Evolutionary conservation across 2,888 invertebrate genomes (phyloP), one percentile per base, ranked within the genome.

Genomic region (Noctuana brunneofusca): DNA sequence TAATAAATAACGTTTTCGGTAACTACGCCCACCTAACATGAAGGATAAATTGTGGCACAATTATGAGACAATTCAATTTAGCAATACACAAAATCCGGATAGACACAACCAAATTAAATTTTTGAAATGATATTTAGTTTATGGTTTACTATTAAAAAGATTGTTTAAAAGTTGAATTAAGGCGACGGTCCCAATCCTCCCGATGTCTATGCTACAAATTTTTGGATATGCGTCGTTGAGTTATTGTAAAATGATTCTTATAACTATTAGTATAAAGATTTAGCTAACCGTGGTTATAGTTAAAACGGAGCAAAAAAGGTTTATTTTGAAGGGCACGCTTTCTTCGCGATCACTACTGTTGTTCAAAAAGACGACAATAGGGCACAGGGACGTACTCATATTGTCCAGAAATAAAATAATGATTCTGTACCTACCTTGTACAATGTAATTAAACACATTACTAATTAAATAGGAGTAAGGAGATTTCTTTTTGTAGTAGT

Each of bases 271-370:
- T 0, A 65, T 83, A 86, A 73, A 74, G 79, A 73, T 67, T 62
- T 74, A 63, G 65, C 55, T 38, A 43, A 24, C 43, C 48, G 22
- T 46, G n/a, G 32, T 41, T 41, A 20, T 41, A 50, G 9, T 22
- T 43, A 16, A 52, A 63, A 58, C 35, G 73, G 69, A 70, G 69
- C 72, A 79, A 83, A 83, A 83, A 82, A 81, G 69, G 74, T 80
- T 78, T 81, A 76, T 82, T 83, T 80, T 75, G 80, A 76, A 84
- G 86, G 89, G 87, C 80, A 78, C 77, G 83, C 84, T 88, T 89
- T 87, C 88, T 88, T 90, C 68, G 78, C 84, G 83, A 79, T 80
- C 82, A 79, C 79, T 81, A 78, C 78, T 84, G 81, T 88, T 86
- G 84, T 86, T 84, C 80, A 78, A 86, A n/a, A 84, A 83, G 80